Evolutionary conservation across 2,797 vertebrate genomes (phyloP).

Genomic region (Periparus ater): DNA sequence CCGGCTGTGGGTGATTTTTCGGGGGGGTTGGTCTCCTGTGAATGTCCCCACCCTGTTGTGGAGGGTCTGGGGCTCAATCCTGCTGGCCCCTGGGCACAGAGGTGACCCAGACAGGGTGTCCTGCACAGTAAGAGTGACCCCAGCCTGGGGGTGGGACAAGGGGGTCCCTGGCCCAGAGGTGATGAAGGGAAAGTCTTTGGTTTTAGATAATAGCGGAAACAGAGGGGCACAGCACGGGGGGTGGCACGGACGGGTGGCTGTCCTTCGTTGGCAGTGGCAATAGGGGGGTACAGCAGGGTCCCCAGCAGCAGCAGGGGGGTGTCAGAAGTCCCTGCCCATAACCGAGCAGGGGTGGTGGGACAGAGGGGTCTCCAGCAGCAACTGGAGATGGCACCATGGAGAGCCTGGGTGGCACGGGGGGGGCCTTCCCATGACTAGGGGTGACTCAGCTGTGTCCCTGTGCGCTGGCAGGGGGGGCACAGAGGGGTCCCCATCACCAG

Average conservation of each 20-base stretch:
- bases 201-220: background rate
- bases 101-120: fast-evolving
- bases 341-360: background rate
- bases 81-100: background rate
- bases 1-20: background rate
- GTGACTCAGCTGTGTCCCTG: background rate
- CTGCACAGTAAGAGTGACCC: background rate
- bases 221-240: background rate
- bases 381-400: background rate
- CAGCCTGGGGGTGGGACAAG: background rate
- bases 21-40: background rate
- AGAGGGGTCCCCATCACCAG: background rate
- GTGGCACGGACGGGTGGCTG: background rate
- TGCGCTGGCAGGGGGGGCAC: fast-evolving
- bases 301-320: background rate
- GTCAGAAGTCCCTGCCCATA: background rate
- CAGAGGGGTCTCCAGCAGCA: background rate
- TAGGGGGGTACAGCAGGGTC: too few relatives aligned
- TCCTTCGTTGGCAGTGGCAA: background rate
- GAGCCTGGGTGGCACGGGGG: background rate
- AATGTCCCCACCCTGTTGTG: background rate
- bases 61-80: background rate
- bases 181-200: background rate
- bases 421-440: background rate
- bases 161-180: background rate